Evolutionary conservation across 2,113 vertebrate genomes (phyloP).

Genomic region (Psammodynastes pulverulentus): DNA sequence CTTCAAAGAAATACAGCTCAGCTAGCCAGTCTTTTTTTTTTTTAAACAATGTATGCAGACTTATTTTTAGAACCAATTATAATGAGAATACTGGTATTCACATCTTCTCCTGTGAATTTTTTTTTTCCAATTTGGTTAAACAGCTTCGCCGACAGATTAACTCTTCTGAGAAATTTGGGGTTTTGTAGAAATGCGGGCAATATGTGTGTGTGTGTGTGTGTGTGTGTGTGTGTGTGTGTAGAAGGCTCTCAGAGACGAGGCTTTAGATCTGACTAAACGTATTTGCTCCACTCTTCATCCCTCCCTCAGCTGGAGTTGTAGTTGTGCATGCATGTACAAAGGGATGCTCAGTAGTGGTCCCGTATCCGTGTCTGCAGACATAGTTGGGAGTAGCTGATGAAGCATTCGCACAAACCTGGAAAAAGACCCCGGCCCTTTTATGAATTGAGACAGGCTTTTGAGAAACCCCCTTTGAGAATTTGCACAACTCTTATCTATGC

Average conservation of each 20-base stretch:
- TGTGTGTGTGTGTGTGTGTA: not conserved
- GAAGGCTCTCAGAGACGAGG: not conserved
- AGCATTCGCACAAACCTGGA: not conserved
- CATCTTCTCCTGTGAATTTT: not conserved
- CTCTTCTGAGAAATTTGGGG: not conserved
- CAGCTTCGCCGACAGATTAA: not conserved
- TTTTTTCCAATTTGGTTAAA: not conserved
- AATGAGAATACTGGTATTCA: not conserved
- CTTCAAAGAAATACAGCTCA: conserved; percentile 20
- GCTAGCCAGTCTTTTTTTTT: conserved; percentile 8
- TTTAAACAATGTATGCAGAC: not conserved
- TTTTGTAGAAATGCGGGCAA: not conserved
- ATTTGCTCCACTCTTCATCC: not conserved
- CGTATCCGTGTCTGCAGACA: not conserved
- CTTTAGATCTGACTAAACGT: not conserved
- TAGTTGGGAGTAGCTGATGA: not conserved
- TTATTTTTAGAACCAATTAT: not conserved
- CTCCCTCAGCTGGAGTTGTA: not conserved
- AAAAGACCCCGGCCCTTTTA: not conserved
- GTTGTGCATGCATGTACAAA: not conserved
- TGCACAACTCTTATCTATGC: not conserved
- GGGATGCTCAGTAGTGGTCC: not conserved
- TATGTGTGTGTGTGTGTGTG: not conserved
- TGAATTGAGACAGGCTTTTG: not conserved
- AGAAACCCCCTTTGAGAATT: not conserved